phyloP scores from a whole-genome alignment of 1,140 invertebrate genomes.

The Drosophila auraria region DNA sequence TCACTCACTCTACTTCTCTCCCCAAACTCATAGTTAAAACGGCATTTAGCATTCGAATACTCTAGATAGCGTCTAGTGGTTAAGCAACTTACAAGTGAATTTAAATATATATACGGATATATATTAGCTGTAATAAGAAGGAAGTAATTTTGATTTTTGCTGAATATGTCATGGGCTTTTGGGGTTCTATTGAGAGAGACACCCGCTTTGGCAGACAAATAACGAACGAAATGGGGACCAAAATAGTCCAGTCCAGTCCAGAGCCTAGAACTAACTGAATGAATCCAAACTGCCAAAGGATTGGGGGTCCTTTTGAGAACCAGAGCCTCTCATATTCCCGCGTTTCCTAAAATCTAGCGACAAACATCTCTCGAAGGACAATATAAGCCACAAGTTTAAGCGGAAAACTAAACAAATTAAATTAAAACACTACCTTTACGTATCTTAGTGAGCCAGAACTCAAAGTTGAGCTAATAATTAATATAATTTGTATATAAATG shows the following conservation, averaged over 20 bases:
- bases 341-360: constrained; percentile 36
- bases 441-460: constrained; percentile 48
- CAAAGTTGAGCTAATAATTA: constrained; percentile 40
- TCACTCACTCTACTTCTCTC: constrained; percentile 27
- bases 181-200: constrained; percentile 2
- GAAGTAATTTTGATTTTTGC: constrained; percentile 6
- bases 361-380: constrained; percentile 40
- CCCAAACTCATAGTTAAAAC: constrained; percentile 62
- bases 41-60: constrained; percentile 63
- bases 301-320: not conserved
- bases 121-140: constrained; percentile 16
- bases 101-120: constrained; percentile 40
- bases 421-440: constrained; percentile 26
- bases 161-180: not conserved
- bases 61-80: constrained; percentile 58
- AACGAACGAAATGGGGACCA: constrained; percentile 49
- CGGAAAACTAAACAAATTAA: constrained; percentile 35
- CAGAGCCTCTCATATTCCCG: constrained; percentile 9
- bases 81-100: constrained; percentile 60
- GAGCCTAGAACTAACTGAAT: constrained; percentile 35
- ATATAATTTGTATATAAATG: constrained; percentile 49
- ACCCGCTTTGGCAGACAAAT: constrained; percentile 25
- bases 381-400: constrained; percentile 35
- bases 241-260: constrained; percentile 55
- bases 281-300: constrained; percentile 30